Evolutionary conservation across 1,140 invertebrate species (phyloP).

Genomic region (Ctenoplectra terminalis): DNA sequence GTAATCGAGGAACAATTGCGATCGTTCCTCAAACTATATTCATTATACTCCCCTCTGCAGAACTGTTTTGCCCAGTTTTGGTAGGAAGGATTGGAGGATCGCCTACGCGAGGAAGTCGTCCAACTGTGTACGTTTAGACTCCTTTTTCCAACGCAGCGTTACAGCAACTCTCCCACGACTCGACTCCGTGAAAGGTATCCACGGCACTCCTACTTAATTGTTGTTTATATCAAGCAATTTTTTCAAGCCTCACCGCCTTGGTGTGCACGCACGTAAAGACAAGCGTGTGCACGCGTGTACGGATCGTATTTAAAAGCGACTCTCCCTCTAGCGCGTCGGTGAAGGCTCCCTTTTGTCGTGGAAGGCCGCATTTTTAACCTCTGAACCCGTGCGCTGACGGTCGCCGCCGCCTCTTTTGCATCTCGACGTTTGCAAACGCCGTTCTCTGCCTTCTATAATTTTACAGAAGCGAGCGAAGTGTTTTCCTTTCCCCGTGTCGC

Average conservation of each 20-base stretch:
- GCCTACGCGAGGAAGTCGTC: slow-evolving; percentile 36
- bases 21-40: slow-evolving; percentile 38
- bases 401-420: slow-evolving; percentile 29
- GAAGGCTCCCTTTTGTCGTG: slow-evolving; percentile 33
- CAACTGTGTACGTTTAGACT: slow-evolving; percentile 23
- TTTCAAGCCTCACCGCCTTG: slow-evolving; percentile 34
- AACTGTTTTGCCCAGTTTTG: slow-evolving; percentile 47
- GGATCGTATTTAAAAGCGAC: slow-evolving; percentile 16
- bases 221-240: slow-evolving; percentile 62
- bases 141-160: slow-evolving; percentile 34
- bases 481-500: slow-evolving; percentile 48
- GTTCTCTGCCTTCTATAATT: slow-evolving; percentile 31
- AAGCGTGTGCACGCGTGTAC: no score
- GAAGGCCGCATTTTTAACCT: slow-evolving; percentile 51
- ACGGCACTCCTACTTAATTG: slow-evolving; percentile 64
- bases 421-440: slow-evolving; percentile 42
- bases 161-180: slow-evolving; percentile 60
- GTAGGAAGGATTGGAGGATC: slow-evolving; percentile 31
- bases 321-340: background rate
- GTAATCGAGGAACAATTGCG: slow-evolving; percentile 50
- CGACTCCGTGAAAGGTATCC: slow-evolving; percentile 57
- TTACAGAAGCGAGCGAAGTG: slow-evolving; percentile 38
- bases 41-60: slow-evolving; percentile 37
- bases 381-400: slow-evolving; percentile 32
- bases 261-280: background rate